Conservation (phyloP, 2,113 vertebrate genomes). For the Emydura subglobosa region DNA sequence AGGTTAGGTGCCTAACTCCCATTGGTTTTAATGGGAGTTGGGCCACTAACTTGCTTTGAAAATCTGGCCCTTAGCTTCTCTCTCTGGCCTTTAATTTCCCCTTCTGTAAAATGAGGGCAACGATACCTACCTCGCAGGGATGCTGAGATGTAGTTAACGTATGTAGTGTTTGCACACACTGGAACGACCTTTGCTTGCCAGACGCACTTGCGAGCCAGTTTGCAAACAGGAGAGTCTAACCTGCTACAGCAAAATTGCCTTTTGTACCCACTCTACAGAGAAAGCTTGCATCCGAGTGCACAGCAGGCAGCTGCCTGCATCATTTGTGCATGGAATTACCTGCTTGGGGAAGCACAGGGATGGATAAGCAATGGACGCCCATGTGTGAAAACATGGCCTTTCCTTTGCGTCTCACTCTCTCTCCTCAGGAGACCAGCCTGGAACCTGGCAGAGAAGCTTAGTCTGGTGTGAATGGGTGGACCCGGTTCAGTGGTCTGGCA, state of each 20-base stretch:
- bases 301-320: neutral
- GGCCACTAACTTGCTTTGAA: neutral
- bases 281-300: neutral
- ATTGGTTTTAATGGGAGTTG: neutral
- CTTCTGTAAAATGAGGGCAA: rapidly evolving
- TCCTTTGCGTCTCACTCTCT: neutral
- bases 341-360: neutral
- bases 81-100: rapidly evolving
- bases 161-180: rapidly evolving
- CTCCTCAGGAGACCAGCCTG: neutral
- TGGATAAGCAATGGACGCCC: neutral
- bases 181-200: neutral
- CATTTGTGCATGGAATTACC: neutral
- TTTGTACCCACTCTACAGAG: neutral
- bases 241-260: neutral
- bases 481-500: constrained; percentile 23
- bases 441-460: neutral
- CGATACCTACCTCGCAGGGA: neutral
- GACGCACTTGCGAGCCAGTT: neutral
- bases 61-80: neutral
- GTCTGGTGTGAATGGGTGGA: neutral
- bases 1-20: neutral
- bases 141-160: neutral
- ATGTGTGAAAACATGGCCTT: neutral
- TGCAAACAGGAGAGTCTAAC: neutral